Evolutionary conservation across 2,113 vertebrate genomes (phyloP), one percentile per base, ranked within the genome.

Genomic region (Pitta sordida): DNA sequence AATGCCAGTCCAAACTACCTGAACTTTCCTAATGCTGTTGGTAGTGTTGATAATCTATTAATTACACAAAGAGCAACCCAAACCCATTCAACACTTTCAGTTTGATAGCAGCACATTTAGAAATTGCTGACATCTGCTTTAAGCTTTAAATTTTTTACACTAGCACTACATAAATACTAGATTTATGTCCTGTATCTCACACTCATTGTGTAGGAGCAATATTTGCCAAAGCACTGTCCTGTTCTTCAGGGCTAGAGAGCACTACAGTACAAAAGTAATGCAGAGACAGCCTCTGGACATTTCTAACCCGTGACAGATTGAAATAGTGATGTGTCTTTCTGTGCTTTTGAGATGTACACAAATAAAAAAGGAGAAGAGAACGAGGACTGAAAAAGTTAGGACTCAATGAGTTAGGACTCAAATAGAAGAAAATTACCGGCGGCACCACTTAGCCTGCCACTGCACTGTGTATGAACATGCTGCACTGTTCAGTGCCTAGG

Each of bases 381-480:
- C 11, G 9, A 11, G 16, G 24, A 29, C n/a, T 56, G 19, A 29
- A 39, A 9, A 24, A 69, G 8, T 27, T 53, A 78, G 26, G 10
- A 59, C 3, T 37, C 19, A n/a, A 32, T 34, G 67, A 39, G 24
- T 59, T 27, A 27, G 26, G 59, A 29, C 2, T 2, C n/a, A 88
- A n/a, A 27, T 21, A 14, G 43, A 37, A 73, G 30, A 63, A 83
- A 53, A 64, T 6, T 3, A 44, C 6, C 4, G 49, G 56, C 6
- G 3, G 41, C 44, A 76, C 3, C 70, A 32, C 43, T 53, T 34
- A 34, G 36, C 22, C 34, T 22, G 62, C 29, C 1, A 5, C 12
- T 24, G 18, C 18, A n/a, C 26, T 56, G 36, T 10, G 14, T 26
- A 34, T 4, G 4, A 56, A 21, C 29, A 21, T 0, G 0, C 34